Conservation (phyloP, 2,113 vertebrate species). For the Centropus unirufus region DNA sequence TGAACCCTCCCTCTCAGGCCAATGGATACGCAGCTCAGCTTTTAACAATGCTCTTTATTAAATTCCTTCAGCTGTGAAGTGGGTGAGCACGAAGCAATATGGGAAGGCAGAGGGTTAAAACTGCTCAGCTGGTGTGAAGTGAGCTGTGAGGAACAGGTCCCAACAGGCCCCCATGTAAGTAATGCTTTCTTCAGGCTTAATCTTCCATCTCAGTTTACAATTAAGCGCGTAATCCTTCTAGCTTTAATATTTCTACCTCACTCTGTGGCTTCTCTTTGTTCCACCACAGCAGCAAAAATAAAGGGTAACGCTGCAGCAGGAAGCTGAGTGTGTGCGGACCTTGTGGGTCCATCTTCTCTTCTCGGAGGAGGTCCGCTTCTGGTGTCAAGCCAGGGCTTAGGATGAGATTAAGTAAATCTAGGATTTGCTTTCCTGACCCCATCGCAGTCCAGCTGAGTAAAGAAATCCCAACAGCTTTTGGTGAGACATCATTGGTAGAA, state of each 20-base stretch:
- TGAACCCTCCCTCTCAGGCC: background rate
- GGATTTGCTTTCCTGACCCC: background rate
- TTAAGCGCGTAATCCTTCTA: background rate
- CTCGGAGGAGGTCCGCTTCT: background rate
- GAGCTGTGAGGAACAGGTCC: background rate
- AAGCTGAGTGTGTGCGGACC: background rate
- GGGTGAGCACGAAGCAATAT: no score
- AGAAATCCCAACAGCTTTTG: background rate
- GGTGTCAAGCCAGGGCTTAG: rapidly evolving
- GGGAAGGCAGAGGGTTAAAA: background rate
- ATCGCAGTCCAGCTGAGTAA: background rate
- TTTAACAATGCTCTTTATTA: background rate
- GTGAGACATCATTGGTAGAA: background rate
- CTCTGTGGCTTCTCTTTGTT: background rate
- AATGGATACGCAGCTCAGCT: background rate
- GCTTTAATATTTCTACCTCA: background rate
- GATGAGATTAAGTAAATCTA: background rate
- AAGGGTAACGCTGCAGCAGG: background rate
- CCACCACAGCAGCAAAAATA: background rate
- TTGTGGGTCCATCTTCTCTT: background rate
- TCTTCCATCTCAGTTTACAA: background rate
- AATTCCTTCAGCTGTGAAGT: background rate
- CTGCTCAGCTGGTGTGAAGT: background rate
- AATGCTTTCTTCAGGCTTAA: background rate
- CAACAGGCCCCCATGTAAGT: background rate